phyloP scores from a whole-genome alignment of 2,797 vertebrate species.

The Aselliscus stoliczkanus region DNA sequence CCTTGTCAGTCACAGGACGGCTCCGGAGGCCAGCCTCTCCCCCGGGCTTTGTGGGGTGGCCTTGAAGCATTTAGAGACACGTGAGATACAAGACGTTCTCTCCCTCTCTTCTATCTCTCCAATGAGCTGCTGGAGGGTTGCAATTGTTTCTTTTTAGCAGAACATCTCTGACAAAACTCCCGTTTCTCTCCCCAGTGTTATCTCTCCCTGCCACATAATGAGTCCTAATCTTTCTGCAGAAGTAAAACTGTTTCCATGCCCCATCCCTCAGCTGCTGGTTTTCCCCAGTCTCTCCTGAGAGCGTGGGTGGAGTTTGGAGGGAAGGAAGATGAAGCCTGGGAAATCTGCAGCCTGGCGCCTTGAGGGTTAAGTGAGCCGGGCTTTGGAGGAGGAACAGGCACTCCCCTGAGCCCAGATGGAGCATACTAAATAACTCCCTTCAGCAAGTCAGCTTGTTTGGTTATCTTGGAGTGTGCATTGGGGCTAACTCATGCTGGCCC shows the following conservation, averaged over 20 bases:
- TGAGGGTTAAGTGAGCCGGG: background rate
- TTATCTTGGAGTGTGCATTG: constrained; percentile 54
- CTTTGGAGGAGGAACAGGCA: background rate
- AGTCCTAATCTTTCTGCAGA: constrained; percentile 1
- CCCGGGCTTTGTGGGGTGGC: background rate
- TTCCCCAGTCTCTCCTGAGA: background rate
- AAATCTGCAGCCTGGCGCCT: background rate
- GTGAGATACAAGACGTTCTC: background rate
- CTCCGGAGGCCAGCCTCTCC: background rate
- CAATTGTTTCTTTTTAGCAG: constrained; percentile 56
- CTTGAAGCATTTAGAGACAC: constrained; percentile 44
- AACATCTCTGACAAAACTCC: constrained; percentile 21
- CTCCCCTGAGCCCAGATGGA: constrained; percentile 46
- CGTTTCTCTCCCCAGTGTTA: background rate
- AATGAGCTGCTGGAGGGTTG: background rate
- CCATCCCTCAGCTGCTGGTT: background rate
- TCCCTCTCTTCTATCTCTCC: constrained; percentile 2
- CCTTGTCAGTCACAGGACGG: background rate
- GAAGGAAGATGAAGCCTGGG: background rate
- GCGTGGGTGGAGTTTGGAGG: rapidly evolving
- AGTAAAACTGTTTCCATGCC: constrained; percentile 18
- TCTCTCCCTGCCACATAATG: background rate
- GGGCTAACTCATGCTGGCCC: constrained; percentile 58
- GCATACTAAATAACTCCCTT: background rate
- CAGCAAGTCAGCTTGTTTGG: constrained; percentile 42